Conservation (phyloP, 1,140 invertebrate species). For the Hypothenemus hampei region DNA sequence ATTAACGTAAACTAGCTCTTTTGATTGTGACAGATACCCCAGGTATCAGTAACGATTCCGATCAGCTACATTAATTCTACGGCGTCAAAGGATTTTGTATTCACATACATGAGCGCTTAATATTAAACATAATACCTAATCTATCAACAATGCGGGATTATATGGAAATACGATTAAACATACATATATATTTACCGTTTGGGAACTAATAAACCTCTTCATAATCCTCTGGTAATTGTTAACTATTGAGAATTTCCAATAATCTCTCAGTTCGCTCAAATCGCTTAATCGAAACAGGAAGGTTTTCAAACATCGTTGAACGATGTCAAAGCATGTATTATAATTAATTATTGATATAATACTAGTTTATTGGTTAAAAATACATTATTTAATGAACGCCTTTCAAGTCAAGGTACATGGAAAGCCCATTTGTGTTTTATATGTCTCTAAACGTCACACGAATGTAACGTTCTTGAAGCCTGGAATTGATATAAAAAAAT, state of each 20-base stretch:
- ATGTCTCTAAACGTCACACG: conserved; percentile 10
- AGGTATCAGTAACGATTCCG: conserved; percentile 8
- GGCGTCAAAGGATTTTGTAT: conserved; percentile 24
- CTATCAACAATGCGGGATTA: conserved; percentile 27
- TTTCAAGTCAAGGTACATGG: conserved; percentile 8
- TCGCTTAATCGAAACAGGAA: conserved; percentile 13
- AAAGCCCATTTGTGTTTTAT: conserved; percentile 7
- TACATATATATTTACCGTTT: conserved; percentile 26
- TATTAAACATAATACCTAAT: conserved; percentile 21
- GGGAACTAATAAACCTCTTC: conserved; percentile 19
- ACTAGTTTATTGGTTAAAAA: too few relatives aligned
- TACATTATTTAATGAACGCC: conserved; percentile 2
- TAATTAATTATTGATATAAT: conserved; percentile 4
- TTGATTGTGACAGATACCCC: conserved; percentile 18
- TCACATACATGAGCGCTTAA: conserved; percentile 12
- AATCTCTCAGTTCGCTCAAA: conserved; percentile 15
- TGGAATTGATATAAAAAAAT: conserved; percentile 18
- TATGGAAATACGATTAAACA: conserved; percentile 23
- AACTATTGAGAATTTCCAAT: conserved; percentile 20
- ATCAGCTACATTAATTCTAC: conserved; percentile 15
- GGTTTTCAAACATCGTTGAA: conserved; percentile 15
- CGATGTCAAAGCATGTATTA: not conserved
- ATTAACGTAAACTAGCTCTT: conserved; percentile 9
- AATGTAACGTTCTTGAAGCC: conserved; percentile 10
- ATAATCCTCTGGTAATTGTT: conserved; percentile 25